Conservation (phyloP, 2,113 vertebrate genomes). For the Melanocharis versteri region DNA sequence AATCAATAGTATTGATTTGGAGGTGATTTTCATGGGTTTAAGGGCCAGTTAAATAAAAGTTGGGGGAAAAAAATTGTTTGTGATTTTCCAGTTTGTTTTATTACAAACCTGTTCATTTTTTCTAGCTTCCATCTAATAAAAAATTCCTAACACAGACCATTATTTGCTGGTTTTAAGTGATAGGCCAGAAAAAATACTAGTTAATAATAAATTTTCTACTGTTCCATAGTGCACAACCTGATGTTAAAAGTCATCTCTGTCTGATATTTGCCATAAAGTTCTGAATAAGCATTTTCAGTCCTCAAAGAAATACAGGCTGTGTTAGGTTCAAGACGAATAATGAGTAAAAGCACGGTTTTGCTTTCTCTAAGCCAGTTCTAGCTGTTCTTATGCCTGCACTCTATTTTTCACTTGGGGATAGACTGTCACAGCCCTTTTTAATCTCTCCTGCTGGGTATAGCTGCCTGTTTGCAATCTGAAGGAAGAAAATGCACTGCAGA, state of each 20-base stretch:
- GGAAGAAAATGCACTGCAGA: neutral
- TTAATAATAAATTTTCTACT: neutral
- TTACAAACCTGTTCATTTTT: neutral
- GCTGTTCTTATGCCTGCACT: neutral
- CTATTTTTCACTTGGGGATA: neutral
- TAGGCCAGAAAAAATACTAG: neutral
- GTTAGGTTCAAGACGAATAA: neutral
- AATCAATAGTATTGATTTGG: slow-evolving; percentile 26
- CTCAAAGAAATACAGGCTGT: neutral
- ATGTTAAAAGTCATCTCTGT: neutral
- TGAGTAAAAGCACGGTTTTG: neutral
- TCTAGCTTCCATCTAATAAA: neutral
- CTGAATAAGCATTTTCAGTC: neutral
- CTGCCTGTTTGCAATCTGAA: neutral
- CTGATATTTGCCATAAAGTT: neutral
- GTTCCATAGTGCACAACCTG: neutral
- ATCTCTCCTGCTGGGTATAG: neutral
- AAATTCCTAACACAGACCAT: neutral
- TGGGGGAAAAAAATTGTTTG: neutral
- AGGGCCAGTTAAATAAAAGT: slow-evolving; percentile 7
- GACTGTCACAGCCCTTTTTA: neutral
- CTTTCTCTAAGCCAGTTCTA: neutral
- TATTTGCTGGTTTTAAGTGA: neutral
- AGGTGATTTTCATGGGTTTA: neutral
- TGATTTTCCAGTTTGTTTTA: neutral